These are phyloP conservation scores for Mamestra configurata DNA, from an alignment of 1,140 invertebrate genomes.

Conservation along the genomic window DNA sequence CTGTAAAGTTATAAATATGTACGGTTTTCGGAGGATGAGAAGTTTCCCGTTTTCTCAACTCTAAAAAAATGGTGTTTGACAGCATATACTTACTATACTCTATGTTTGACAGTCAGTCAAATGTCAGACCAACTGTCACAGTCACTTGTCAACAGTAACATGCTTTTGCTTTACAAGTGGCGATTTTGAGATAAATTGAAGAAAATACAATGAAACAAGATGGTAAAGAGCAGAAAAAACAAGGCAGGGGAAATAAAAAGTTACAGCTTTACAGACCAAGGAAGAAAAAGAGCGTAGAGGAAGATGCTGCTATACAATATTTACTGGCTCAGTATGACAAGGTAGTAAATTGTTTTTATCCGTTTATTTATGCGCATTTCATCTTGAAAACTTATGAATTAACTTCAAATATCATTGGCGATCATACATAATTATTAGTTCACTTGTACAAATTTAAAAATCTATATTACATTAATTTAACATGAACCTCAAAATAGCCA, in stretches of 20 bases:
- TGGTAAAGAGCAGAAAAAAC: constrained; percentile 58
- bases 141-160: no score
- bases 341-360: constrained; percentile 57
- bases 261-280: constrained; percentile 84
- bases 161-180: no score
- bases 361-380: background rate
- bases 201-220: constrained; percentile 71
- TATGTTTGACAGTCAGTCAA: no score
- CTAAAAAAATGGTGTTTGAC: no score
- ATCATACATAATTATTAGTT: background rate
- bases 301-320: constrained; percentile 90
- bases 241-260: constrained; percentile 77
- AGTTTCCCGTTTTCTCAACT: no score
- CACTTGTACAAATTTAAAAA: background rate
- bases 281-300: constrained; percentile 88
- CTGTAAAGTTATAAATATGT: no score
- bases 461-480: background rate
- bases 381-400: constrained; percentile 44
- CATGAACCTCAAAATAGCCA: background rate
- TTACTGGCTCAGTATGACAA: constrained; percentile 90
- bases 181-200: background rate
- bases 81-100: no score
- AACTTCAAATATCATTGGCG: no score
- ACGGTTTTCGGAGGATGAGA: no score
- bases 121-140: no score